Evolutionary conservation across 2,113 vertebrate species (phyloP).

Genomic region (Phoxinus phoxinus): DNA sequence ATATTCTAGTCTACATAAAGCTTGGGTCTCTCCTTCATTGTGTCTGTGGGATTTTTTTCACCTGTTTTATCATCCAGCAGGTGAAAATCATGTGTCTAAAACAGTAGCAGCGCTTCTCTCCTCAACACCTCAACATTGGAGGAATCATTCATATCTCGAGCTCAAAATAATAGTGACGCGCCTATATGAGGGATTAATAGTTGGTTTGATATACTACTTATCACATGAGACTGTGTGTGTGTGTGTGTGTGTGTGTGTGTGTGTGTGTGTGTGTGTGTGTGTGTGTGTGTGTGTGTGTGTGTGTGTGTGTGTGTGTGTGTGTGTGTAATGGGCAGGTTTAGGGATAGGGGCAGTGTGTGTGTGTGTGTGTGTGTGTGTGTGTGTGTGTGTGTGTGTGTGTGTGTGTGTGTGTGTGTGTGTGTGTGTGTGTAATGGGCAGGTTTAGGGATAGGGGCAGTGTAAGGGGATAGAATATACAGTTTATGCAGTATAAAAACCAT

Average conservation of each 20-base stretch:
- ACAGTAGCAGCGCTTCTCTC: neutral
- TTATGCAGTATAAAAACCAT: too few species aligned
- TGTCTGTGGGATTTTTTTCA: neutral
- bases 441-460: too few species aligned
- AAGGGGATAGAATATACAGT: too few species aligned
- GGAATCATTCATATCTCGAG: neutral
- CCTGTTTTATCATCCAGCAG: neutral
- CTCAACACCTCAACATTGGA: neutral
- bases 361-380: too few species aligned
- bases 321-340: too few species aligned
- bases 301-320: neutral
- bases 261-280: neutral
- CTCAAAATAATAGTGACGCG: neutral
- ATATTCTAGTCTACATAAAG: too few species aligned
- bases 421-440: too few species aligned
- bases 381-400: too few species aligned
- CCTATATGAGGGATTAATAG: neutral
- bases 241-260: slow-evolving; percentile 48
- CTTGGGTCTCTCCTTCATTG: neutral
- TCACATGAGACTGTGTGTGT: slow-evolving; percentile 21
- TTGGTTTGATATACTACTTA: neutral
- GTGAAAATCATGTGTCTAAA: neutral
- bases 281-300: neutral
- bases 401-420: too few species aligned
- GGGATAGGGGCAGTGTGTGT: too few species aligned